Evolutionary conservation across 2,888 invertebrate genomes (phyloP), one percentile per base, ranked within the genome.

Genomic region (Drosophila putrida): DNA sequence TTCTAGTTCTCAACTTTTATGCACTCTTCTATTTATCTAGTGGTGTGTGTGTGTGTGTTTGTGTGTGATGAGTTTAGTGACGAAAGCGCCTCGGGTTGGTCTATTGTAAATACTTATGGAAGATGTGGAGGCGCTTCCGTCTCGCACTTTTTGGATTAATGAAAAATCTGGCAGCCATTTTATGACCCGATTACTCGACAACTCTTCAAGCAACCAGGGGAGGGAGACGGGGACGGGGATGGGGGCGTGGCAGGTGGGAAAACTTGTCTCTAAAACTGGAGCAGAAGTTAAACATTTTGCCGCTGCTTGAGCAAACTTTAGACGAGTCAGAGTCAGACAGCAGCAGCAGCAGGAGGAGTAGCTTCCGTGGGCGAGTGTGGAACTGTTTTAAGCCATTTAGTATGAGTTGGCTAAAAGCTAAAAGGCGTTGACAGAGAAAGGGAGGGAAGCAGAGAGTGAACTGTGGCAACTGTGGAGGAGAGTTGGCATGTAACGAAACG

Each of bases 151-250:
- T 71, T 53, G 58, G 35, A 69, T 61, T 76, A 76, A 78, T 75
- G 80, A 78, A 78, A 78, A 82, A 39, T 66, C 67, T 59, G 70
- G 57, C 74, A 73, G 88, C 72, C 84, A 71, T 77, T 79, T 81
- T 58, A 77, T 83, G 88, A 88, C 88, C 88, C 85, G 78, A 88
- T 85, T 84, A 81, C 72, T 59, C 62, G 77, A 66, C 77, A 59
- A 67, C 76, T 75, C 78, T 65, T 78, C 62, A 76, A 47, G 76
- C 70, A 53, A 53, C 31, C 31, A 46, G 54, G n/a, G 51, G 15
- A 9, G 28, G 20, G 20, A 2, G 20, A 2, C 20, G 20, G 20
- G 20, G 1, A 20, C 20, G 20, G 20, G 54, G 13, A 15, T 8
- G 13, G 6, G 6, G 43, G 8, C 6, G 13, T 25, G n/a, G 8